phyloP scores from a whole-genome alignment of 2,797 vertebrate species.

The Sardinella longiceps region DNA sequence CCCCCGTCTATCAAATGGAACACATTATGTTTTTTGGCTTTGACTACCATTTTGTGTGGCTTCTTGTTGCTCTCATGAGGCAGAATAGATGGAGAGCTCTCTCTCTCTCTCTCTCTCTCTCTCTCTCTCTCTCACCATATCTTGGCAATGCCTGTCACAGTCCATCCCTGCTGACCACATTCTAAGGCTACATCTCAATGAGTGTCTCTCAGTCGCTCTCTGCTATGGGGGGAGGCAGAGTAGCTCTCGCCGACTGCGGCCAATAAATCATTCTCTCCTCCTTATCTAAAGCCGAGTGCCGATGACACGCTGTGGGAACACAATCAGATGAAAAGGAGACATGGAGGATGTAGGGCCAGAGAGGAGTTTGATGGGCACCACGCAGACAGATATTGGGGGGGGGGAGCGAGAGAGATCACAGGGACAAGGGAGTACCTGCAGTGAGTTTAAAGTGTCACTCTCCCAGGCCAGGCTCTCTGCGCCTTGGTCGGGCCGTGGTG shows the following conservation, averaged over 20 bases:
- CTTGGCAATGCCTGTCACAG: slow-evolving; percentile 40
- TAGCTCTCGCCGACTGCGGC: slow-evolving; percentile 34
- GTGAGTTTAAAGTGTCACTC: slow-evolving; percentile 36
- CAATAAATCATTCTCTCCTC: slow-evolving; percentile 51
- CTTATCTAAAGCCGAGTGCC: slow-evolving; percentile 50
- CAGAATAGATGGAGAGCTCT: background rate
- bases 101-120: background rate
- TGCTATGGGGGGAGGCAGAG: slow-evolving; percentile 41
- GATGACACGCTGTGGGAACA: slow-evolving; percentile 40
- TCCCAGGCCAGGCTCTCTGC: background rate
- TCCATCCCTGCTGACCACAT: slow-evolving; percentile 45
- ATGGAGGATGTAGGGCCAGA: slow-evolving; percentile 40
- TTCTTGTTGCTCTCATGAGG: background rate
- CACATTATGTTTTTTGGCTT: background rate
- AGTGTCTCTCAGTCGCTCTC: slow-evolving; percentile 36
- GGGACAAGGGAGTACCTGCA: slow-evolving; percentile 40
- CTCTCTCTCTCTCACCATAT: slow-evolving; percentile 11
- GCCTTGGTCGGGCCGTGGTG: background rate
- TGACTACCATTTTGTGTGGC: background rate
- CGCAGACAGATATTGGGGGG: slow-evolving; percentile 9
- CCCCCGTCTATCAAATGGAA: background rate
- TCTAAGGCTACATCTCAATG: slow-evolving; percentile 41
- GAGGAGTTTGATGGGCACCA: slow-evolving; percentile 42
- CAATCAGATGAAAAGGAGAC: slow-evolving; percentile 56
- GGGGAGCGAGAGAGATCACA: slow-evolving; percentile 28